Conservation (phyloP, 2,113 vertebrate species). For the Numida meleagris region DNA sequence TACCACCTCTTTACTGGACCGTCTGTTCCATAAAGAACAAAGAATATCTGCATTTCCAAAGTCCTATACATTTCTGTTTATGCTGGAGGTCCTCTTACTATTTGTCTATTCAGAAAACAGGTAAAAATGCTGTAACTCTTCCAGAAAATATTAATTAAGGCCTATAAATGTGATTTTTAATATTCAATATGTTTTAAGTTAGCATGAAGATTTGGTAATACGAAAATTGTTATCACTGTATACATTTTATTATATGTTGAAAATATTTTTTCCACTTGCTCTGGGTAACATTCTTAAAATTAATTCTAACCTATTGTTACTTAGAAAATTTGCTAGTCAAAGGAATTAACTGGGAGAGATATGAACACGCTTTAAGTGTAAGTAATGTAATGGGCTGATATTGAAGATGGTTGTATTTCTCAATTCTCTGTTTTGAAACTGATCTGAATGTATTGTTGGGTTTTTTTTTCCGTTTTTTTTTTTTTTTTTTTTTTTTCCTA, state of each 20-base stretch:
- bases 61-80: background rate
- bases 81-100: background rate
- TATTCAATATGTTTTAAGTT: background rate
- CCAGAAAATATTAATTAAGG: background rate
- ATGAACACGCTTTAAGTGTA: no score
- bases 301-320: no score
- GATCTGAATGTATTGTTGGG: background rate
- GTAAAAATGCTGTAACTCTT: background rate
- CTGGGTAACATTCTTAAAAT: background rate
- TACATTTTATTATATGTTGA: background rate
- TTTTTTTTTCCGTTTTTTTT: background rate
- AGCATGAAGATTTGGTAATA: background rate
- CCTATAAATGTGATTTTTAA: background rate
- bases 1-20: background rate
- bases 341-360: no score
- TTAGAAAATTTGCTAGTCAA: no score
- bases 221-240: background rate
- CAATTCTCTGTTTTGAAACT: background rate
- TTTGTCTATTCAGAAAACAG: background rate
- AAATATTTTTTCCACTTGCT: background rate
- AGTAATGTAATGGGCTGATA: no score
- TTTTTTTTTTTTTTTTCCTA: background rate
- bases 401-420: no score
- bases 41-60: background rate
- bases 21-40: background rate